Percentiles rank a stretch among this genome's conserved stretches.
phyloP scores from a whole-genome alignment of 1,140 invertebrate species.

The Brachionus rotundiformis region DNA sequence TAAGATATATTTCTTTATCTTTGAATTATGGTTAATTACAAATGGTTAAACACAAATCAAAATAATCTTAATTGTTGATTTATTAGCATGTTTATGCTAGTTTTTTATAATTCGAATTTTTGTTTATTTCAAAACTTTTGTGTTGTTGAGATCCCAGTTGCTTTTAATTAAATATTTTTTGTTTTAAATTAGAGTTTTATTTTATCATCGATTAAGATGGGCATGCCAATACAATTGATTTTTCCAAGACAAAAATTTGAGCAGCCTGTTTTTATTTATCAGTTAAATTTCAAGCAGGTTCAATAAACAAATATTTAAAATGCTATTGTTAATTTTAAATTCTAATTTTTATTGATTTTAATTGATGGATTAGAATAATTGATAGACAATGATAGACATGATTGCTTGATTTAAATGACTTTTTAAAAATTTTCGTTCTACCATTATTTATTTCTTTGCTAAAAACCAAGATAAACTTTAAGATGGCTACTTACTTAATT shows the following conservation, averaged over 20 bases:
- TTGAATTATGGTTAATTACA: conserved; percentile 45
- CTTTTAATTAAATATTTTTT: conserved; percentile 43
- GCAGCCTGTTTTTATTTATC: background rate
- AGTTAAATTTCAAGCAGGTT: background rate
- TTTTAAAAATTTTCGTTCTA: background rate
- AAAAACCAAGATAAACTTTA: no score
- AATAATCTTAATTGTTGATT: conserved; percentile 32
- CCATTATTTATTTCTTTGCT: no score
- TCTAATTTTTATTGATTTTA: background rate
- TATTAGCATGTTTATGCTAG: conserved; percentile 47
- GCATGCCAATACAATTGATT: background rate
- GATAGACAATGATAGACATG: background rate
- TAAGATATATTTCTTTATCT: background rate
- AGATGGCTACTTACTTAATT: no score
- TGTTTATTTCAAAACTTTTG: background rate
- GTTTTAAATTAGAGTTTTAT: background rate
- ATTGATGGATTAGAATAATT: no score
- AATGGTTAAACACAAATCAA: conserved; percentile 44
- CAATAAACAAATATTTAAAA: conserved; percentile 6
- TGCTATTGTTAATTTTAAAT: background rate
- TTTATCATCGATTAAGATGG: background rate
- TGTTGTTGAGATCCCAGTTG: conserved; percentile 30
- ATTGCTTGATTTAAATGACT: no score
- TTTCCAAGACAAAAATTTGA: background rate
- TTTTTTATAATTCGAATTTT: background rate